A percentile compares a stretch with the other conserved stretches of the same genome.
Evolutionary conservation across 1,140 invertebrate genomes (phyloP).

Genomic region (Drosophila murphyi): DNA sequence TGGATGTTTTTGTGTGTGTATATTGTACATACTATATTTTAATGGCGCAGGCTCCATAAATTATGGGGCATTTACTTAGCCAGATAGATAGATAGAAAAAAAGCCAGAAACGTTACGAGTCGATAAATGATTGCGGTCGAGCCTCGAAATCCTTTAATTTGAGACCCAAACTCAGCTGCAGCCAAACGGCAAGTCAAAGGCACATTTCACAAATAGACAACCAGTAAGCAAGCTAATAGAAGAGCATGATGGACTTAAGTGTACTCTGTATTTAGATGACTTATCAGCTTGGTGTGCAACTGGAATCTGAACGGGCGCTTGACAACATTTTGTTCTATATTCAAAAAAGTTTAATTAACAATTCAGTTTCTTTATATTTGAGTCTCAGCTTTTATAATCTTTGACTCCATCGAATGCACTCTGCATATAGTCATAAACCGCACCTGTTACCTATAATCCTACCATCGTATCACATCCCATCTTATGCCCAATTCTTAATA

Average conservation of each 20-base stretch:
- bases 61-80: slow-evolving; percentile 79
- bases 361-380: not conserved
- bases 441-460: not conserved
- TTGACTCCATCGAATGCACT: no score
- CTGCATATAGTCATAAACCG: not conserved
- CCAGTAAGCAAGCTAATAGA: slow-evolving; percentile 58
- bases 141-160: slow-evolving; percentile 80
- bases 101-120: slow-evolving; percentile 53
- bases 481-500: not conserved
- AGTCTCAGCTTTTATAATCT: no score
- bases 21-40: slow-evolving; percentile 53
- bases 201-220: slow-evolving; percentile 79
- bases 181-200: slow-evolving; percentile 69
- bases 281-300: no score
- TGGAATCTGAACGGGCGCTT: no score
- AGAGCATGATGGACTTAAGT: not conserved
- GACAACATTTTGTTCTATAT: no score
- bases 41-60: slow-evolving; percentile 70
- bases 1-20: no score
- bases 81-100: slow-evolving; percentile 67
- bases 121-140: slow-evolving; percentile 81
- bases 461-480: not conserved
- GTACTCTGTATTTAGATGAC: slow-evolving; percentile 5
- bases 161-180: slow-evolving; percentile 49
- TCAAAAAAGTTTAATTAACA: no score